Conservation (phyloP, 2,888 invertebrate species). For the Drosophila buzzatii region DNA sequence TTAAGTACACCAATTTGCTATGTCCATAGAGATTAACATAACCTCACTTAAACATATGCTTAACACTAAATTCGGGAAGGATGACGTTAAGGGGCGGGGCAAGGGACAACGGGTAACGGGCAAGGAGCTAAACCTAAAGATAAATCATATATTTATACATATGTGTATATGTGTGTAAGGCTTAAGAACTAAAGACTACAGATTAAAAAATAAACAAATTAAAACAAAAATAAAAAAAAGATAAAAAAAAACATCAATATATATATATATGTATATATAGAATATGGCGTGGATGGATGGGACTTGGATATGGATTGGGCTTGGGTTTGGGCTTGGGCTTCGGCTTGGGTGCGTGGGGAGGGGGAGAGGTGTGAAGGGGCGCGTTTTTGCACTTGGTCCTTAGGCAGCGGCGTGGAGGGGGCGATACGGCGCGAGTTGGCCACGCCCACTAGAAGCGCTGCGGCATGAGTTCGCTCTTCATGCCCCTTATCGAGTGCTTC, state of each 20-base stretch:
- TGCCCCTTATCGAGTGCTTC: slow-evolving; percentile 79
- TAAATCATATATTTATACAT: slow-evolving; percentile 23
- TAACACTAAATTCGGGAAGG: slow-evolving; percentile 6
- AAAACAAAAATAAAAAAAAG: slow-evolving; percentile 2
- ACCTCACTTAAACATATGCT: slow-evolving; percentile 65
- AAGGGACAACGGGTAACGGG: too few relatives aligned
- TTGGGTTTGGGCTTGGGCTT: not conserved
- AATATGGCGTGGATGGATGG: not conserved
- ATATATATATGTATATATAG: not conserved
- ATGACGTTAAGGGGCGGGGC: not conserved
- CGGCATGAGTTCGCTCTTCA: slow-evolving; percentile 69
- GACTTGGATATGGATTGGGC: not conserved
- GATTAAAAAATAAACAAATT: slow-evolving; percentile 2
- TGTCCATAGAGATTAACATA: slow-evolving; percentile 66
- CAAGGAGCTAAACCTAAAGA: slow-evolving; percentile 6
- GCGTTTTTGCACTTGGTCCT: slow-evolving; percentile 1
- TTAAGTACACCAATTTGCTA: slow-evolving; percentile 39
- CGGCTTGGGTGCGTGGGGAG: too few relatives aligned
- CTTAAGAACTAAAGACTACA: slow-evolving; percentile 7
- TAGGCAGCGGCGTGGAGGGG: not conserved
- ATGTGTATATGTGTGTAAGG: not conserved
- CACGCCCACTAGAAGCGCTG: slow-evolving; percentile 65
- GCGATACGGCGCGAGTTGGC: too few relatives aligned
- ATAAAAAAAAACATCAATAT: not conserved
- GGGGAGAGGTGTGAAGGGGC: not conserved